Evolutionary conservation across 23 tunicate species (phyloP), one percentile per base, ranked within the genome.

Genomic region (Aplidium turbinatum): DNA sequence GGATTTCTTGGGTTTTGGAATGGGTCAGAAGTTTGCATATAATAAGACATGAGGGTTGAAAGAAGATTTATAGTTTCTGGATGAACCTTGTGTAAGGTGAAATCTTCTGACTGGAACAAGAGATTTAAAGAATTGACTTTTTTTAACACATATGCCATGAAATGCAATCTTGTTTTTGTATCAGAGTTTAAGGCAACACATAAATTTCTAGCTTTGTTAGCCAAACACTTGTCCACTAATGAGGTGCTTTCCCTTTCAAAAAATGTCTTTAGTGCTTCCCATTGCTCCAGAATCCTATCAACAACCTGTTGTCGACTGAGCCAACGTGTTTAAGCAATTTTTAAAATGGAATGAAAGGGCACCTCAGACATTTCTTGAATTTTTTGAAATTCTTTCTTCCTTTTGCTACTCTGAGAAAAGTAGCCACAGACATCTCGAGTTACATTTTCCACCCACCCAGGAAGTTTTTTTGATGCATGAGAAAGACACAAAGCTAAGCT

Each of bases 1-100:
- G 21, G 60, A n/a, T 54, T 54, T 5, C 60, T 54, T 54, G 60
- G 60, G 22, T n/a, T 54, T 13, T 54, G 60, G 6, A 54, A 54
- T 11, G 60, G 60, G 21, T 54, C 21, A 25, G 22, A 5, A 54
- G 19, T 54, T 13, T 54, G 19, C 60, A 54, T 54, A 25, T 54
- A 54, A 22, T 18, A 54, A 18, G 60, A 54, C 60, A 54, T 54
- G 19, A 54, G 19, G 4, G 60, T 54, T 9, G 13, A 42, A 42
- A 42, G 9, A 9, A 42, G 13, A 42, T 13, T 13, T 42, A 42
- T 42, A 13, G 48, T 9, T 13, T 42, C 48, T 9, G 48, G 9
- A 25, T 54, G 4, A 25, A 54, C 23, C n/a, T n/a, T 11, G 60
- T 11, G n/a, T 25, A 11, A 11, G 6, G n/a, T n/a, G n/a, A n/a